Evolutionary conservation across 30 jellyfish, hydroid and myxozoan species (phyloP), one percentile per base, ranked within the genome.

Genomic region (Rhopilema esculentum): DNA sequence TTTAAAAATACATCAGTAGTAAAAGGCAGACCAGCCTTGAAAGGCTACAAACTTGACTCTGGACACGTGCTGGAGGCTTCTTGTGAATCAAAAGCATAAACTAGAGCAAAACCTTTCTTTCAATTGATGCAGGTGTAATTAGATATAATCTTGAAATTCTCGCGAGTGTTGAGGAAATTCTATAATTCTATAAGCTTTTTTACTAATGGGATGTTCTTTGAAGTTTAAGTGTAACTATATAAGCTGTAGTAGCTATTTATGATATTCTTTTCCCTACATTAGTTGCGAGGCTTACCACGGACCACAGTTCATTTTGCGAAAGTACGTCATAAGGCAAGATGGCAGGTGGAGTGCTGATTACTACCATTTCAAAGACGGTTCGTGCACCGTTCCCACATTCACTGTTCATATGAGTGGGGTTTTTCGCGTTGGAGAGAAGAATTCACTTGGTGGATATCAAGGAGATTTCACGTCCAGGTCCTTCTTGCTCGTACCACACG

Each of bases 231-330:
- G n/a, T n/a, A n/a, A n/a, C n/a, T n/a, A n/a, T n/a, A n/a, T n/a
- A n/a, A n/a, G n/a, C n/a, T n/a, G n/a, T n/a, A n/a, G n/a, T n/a
- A n/a, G n/a, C n/a, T 40, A 40, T 40, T 6, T 40, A 40, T 40
- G n/a, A 40, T 40, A 40, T 40, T 6, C 72, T 27, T 85, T 18
- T 25, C 21, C 64, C 48, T 61, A 22, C 69, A 77, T 27, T 69
- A 89, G 97, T 66, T 89, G 97, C 61, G 97, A 89, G 40, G 83
- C 90, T 8, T 76, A 52, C 57, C 79, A 32, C 31, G 97, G 97
- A n/a, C 97, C 97, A 27, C 85, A 75, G 26, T 89, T 89, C 77
- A 72, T 89, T 20, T 71, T 89, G 52, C 93, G 97, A 8, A 81
- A 82, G 49, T 76, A 69, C 68, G 79, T 74, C 23, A 89, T 89